A percentile compares a stretch with the other conserved stretches of the same genome.
Evolutionary conservation across 2,113 vertebrate genomes (phyloP).

Genomic region (Salvelinus sp.): DNA sequence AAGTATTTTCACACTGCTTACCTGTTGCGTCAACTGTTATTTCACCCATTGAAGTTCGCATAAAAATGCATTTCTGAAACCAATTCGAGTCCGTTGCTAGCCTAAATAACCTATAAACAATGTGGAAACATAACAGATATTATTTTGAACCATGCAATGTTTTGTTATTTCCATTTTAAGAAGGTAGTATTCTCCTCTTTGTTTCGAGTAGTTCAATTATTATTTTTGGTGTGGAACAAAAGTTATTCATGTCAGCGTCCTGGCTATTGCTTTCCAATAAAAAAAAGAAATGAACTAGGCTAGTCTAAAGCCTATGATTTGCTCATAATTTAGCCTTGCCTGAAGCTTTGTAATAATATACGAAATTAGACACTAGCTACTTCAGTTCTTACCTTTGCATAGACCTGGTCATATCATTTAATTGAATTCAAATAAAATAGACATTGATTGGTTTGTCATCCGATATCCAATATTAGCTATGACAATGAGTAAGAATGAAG

Average conservation of each 20-base stretch:
- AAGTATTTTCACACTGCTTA: conserved; percentile 18
- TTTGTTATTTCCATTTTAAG: not conserved
- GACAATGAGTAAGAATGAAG: no score
- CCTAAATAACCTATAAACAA: not conserved
- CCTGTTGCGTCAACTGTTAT: not conserved
- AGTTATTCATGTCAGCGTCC: not conserved
- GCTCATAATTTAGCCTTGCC: not conserved
- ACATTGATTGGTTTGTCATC: not conserved
- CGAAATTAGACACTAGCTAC: no score
- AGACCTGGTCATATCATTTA: not conserved
- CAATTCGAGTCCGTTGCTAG: not conserved
- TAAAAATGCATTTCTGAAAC: not conserved
- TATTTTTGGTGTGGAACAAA: not conserved
- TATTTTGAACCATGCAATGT: not conserved
- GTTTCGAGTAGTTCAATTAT: not conserved
- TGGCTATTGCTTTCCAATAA: not conserved
- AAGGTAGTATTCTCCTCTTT: not conserved
- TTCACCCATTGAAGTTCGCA: not conserved
- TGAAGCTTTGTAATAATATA: no score
- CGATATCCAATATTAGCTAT: no score
- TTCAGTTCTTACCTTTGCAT: not conserved
- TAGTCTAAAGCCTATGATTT: not conserved
- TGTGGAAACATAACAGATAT: not conserved
- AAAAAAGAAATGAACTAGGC: not conserved
- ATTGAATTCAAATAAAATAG: not conserved